Evolutionary conservation across 2,888 invertebrate species (phyloP).

Genomic region (Luperina nickerlii): DNA sequence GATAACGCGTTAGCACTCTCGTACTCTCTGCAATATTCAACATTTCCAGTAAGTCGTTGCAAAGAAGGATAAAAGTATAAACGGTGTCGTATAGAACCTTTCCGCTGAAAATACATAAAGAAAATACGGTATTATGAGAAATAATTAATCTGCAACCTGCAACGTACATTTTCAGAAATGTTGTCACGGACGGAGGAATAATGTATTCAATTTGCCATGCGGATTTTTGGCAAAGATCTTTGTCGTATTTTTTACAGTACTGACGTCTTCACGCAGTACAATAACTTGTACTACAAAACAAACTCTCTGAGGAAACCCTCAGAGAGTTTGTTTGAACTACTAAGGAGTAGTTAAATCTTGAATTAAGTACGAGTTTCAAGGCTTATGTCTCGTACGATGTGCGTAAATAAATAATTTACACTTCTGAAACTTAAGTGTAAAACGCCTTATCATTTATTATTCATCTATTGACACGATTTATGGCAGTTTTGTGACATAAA

Average conservation of each 20-base stretch:
- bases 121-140: conserved; percentile 11
- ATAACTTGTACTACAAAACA: conserved; percentile 52
- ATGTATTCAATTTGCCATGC: conserved; percentile 39
- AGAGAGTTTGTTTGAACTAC: too few species aligned
- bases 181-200: conserved; percentile 8
- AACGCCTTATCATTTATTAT: conserved; percentile 61
- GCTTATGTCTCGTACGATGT: conserved; percentile 52
- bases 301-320: conserved; percentile 42
- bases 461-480: conserved; percentile 60
- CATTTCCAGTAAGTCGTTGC: conserved; percentile 45
- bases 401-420: conserved; percentile 65
- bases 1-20: conserved; percentile 55
- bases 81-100: conserved; percentile 20
- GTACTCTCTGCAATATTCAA: conserved; percentile 59
- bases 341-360: conserved; percentile 58
- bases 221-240: conserved; percentile 30
- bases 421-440: conserved; percentile 62
- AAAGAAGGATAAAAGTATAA: conserved; percentile 46
- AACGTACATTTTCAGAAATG: conserved; percentile 15
- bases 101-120: conserved; percentile 17
- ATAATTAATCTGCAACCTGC: conserved; percentile 36
- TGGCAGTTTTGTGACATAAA: conserved; percentile 51
- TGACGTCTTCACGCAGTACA: conserved; percentile 35
- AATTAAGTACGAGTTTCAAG: conserved; percentile 57
- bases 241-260: conserved; percentile 38